Percentiles rank a stretch among this genome's conserved stretches.
These are phyloP conservation scores for Odobenus rosmarus DNA, from an alignment of 2,113 vertebrate species.

Conservation along the genomic window DNA sequence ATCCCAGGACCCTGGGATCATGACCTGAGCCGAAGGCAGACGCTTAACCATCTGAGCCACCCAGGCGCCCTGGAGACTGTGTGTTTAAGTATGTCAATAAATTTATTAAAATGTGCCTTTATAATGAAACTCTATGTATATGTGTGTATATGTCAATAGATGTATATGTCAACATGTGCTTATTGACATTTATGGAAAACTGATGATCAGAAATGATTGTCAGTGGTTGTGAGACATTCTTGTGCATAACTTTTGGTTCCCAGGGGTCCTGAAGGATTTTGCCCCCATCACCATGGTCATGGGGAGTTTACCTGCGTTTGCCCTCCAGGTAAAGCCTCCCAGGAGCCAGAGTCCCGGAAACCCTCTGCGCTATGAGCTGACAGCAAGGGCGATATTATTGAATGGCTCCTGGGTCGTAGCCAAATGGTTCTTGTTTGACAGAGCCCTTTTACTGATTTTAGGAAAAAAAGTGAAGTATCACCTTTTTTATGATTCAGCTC, in stretches of 20 bases:
- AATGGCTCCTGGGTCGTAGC: not conserved
- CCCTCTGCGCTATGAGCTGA: not conserved
- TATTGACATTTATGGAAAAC: not conserved
- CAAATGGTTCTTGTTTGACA: not conserved
- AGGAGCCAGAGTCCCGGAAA: not conserved
- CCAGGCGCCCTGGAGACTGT: not conserved
- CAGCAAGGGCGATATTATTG: not conserved
- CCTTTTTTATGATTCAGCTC: conserved; percentile 21
- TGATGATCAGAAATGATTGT: not conserved
- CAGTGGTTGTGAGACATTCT: not conserved
- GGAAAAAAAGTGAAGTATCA: not conserved
- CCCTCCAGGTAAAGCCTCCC: not conserved
- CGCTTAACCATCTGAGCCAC: too few relatives aligned
- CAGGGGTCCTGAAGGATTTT: not conserved
- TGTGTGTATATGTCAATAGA: not conserved
- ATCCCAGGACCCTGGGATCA: too few relatives aligned
- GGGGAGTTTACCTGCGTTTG: not conserved
- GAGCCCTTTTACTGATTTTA: not conserved
- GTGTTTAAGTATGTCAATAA: not conserved
- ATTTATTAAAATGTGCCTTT: conserved; percentile 2
- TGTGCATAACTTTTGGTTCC: not conserved
- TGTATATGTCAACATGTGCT: not conserved
- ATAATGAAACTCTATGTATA: not conserved
- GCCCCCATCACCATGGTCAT: not conserved
- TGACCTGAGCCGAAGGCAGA: too few relatives aligned